Evolutionary conservation across 2,797 vertebrate species (phyloP).

Genomic region (Todus mexicanus): DNA sequence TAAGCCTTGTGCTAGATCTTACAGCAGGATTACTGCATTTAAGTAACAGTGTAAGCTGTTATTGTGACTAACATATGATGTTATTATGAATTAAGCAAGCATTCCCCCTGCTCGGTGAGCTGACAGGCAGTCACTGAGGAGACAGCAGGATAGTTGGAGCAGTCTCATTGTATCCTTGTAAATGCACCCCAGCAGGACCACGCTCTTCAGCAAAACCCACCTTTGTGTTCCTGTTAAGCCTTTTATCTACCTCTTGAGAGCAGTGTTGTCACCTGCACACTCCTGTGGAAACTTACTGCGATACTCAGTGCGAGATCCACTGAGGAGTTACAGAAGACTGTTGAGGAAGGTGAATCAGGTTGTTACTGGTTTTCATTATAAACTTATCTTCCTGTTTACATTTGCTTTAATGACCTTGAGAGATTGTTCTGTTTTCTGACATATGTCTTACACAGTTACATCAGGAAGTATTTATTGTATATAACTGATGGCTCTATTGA

Average conservation of each 20-base stretch:
- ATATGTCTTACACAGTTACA: background rate
- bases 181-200: background rate
- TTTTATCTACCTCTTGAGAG: slow-evolving; percentile 19
- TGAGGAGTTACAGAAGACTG: background rate
- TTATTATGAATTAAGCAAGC: background rate
- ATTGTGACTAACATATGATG: background rate
- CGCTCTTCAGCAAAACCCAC: background rate
- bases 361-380: background rate
- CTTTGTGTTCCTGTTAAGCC: background rate
- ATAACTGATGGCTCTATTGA: background rate
- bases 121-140: background rate
- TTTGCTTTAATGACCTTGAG: background rate
- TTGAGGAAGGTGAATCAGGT: background rate
- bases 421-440: background rate
- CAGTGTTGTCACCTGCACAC: background rate
- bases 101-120: background rate
- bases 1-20: background rate
- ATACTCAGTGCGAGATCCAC: background rate
- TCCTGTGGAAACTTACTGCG: background rate
- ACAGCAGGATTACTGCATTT: background rate
- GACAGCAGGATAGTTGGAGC: background rate
- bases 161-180: background rate
- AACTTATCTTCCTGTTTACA: background rate
- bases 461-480: background rate
- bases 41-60: background rate